phyloP scores from a whole-genome alignment of 2,888 invertebrate genomes.

The Anoncus sp. region DNA sequence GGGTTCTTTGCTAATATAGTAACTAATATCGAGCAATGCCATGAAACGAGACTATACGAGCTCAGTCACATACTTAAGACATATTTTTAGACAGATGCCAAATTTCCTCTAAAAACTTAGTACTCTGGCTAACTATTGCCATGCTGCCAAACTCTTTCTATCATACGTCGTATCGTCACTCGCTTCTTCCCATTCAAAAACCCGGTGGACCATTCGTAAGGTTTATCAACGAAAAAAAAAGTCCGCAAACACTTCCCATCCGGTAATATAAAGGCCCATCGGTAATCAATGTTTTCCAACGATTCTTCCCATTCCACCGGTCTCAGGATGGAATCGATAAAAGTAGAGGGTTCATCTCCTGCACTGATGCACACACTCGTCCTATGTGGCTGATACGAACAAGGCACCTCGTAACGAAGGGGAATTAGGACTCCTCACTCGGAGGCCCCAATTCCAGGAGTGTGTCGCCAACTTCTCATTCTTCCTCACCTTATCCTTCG shows the following conservation, averaged over 20 bases:
- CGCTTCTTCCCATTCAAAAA: neutral
- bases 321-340: constrained; percentile 27
- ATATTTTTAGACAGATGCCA: too few species aligned
- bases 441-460: constrained; percentile 62
- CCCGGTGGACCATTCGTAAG: neutral
- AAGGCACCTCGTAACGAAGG: constrained; percentile 55
- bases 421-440: constrained; percentile 52
- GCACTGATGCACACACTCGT: neutral
- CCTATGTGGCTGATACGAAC: constrained; percentile 42
- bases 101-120: too few species aligned
- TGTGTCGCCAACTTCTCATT: constrained; percentile 48
- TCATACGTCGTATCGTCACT: neutral
- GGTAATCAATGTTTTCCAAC: constrained; percentile 1
- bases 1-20: too few species aligned
- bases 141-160: too few species aligned
- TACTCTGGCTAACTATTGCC: too few species aligned
- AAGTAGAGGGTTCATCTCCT: constrained; percentile 17
- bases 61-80: too few species aligned
- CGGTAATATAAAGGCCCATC: neutral
- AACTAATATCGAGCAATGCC: too few species aligned
- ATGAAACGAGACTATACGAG: too few species aligned
- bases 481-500: constrained; percentile 1
- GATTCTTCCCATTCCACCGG: neutral
- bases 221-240: neutral
- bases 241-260: neutral